Evolutionary conservation across 2,888 invertebrate genomes (phyloP).

Genomic region (Nemapogon koenigi): DNA sequence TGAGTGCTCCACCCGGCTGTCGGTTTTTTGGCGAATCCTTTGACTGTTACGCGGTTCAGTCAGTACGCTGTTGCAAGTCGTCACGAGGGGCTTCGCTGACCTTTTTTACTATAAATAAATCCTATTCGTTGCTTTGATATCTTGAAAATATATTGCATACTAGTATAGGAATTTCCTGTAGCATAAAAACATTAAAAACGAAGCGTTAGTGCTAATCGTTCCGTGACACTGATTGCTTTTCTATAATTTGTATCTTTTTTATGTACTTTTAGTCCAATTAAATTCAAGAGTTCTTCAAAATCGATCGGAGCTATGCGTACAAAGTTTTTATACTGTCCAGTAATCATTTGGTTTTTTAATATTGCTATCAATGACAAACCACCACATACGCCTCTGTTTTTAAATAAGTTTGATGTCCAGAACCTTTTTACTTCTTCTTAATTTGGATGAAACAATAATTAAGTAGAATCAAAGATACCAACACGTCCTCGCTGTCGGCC

Average conservation of each 20-base stretch:
- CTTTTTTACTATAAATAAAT: too few relatives aligned
- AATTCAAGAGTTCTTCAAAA: neutral
- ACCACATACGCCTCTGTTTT: too few relatives aligned
- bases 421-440: neutral
- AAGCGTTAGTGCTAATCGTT: too few relatives aligned
- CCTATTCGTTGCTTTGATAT: too few relatives aligned
- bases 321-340: neutral
- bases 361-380: too few relatives aligned
- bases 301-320: neutral
- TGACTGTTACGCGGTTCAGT: slow-evolving; percentile 19
- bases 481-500: neutral
- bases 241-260: too few relatives aligned
- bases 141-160: too few relatives aligned
- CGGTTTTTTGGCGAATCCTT: slow-evolving; percentile 19
- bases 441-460: neutral
- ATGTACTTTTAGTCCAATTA: neutral
- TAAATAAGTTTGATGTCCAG: neutral
- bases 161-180: too few relatives aligned
- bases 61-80: slow-evolving; percentile 16
- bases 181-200: too few relatives aligned
- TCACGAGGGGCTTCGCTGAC: slow-evolving; percentile 11
- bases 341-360: neutral
- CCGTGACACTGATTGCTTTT: too few relatives aligned
- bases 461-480: neutral
- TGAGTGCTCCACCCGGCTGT: slow-evolving; percentile 17